These are phyloP conservation scores for Limenitis camilla DNA, from an alignment of 2,888 invertebrate genomes.

Conservation along the genomic window DNA sequence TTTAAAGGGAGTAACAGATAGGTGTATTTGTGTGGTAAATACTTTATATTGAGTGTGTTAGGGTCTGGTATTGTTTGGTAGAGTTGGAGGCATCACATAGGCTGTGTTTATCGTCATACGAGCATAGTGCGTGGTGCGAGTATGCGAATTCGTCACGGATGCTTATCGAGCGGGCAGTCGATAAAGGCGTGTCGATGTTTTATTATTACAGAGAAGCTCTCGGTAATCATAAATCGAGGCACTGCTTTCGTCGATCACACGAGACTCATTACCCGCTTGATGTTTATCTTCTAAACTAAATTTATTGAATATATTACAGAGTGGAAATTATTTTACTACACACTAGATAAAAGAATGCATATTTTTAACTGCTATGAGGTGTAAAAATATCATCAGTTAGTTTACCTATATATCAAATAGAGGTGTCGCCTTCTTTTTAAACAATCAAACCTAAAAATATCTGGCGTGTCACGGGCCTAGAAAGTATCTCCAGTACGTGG, in stretches of 20 bases:
- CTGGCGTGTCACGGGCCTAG: too few species aligned
- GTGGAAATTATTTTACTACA: neutral
- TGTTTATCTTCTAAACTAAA: slow-evolving; percentile 33
- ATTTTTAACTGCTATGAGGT: too few species aligned
- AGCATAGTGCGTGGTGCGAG: slow-evolving; percentile 39
- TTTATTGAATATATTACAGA: slow-evolving; percentile 11
- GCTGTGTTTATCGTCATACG: slow-evolving; percentile 32
- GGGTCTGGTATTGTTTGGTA: slow-evolving; percentile 24
- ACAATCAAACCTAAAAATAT: too few species aligned
- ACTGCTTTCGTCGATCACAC: slow-evolving; percentile 50
- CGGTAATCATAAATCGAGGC: slow-evolving; percentile 53
- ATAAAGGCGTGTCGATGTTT: slow-evolving; percentile 68
- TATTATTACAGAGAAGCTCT: slow-evolving; percentile 59
- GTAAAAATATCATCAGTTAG: too few species aligned
- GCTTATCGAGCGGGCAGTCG: slow-evolving; percentile 68
- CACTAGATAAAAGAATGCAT: neutral
- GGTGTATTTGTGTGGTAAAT: slow-evolving; percentile 3
- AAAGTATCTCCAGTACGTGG: too few species aligned
- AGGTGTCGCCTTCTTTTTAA: too few species aligned
- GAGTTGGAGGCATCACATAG: slow-evolving; percentile 15
- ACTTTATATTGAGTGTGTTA: slow-evolving; percentile 16
- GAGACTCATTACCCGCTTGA: slow-evolving; percentile 39
- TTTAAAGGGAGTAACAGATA: slow-evolving; percentile 13
- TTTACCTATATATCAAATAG: too few species aligned
- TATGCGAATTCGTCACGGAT: slow-evolving; percentile 73